Conservation (phyloP, 2,797 vertebrate genomes). For the Gadopsis marmoratus region DNA sequence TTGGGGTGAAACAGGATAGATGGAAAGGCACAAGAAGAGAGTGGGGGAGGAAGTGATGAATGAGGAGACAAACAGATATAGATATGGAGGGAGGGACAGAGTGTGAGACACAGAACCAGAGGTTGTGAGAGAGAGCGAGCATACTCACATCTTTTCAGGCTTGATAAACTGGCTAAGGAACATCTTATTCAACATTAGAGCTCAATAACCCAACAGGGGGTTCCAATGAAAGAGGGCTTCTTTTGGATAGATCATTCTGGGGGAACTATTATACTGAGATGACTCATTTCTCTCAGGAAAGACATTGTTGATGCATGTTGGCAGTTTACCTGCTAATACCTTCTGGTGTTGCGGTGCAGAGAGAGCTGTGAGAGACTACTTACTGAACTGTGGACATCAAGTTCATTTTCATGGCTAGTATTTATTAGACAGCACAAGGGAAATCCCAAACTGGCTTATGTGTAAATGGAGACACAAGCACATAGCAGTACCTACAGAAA, state of each 20-base stretch:
- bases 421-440: conserved; percentile 71
- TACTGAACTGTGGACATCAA: conserved; percentile 58
- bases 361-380: conserved; percentile 56
- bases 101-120: conserved; percentile 34
- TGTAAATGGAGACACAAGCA: conserved; percentile 27
- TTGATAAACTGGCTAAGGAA: conserved; percentile 57
- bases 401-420: conserved; percentile 71
- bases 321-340: conserved; percentile 73
- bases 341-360: conserved; percentile 36
- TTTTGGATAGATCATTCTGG: conserved; percentile 47
- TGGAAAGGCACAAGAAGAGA: conserved; percentile 45
- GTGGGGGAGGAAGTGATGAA: conserved; percentile 50
- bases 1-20: conserved; percentile 51
- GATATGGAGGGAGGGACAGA: conserved; percentile 29
- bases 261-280: conserved; percentile 64
- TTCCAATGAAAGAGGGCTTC: conserved; percentile 43
- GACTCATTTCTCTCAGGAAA: conserved; percentile 75
- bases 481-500: conserved; percentile 12
- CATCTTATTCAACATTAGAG: conserved; percentile 62
- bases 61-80: conserved; percentile 48
- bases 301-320: conserved; percentile 70
- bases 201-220: conserved; percentile 50
- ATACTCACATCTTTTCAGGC: conserved; percentile 50
- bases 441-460: conserved; percentile 64
- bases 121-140: conserved; percentile 14